Evolutionary conservation across 1,140 invertebrate genomes (phyloP).

Genomic region (Penaeus indicus): DNA sequence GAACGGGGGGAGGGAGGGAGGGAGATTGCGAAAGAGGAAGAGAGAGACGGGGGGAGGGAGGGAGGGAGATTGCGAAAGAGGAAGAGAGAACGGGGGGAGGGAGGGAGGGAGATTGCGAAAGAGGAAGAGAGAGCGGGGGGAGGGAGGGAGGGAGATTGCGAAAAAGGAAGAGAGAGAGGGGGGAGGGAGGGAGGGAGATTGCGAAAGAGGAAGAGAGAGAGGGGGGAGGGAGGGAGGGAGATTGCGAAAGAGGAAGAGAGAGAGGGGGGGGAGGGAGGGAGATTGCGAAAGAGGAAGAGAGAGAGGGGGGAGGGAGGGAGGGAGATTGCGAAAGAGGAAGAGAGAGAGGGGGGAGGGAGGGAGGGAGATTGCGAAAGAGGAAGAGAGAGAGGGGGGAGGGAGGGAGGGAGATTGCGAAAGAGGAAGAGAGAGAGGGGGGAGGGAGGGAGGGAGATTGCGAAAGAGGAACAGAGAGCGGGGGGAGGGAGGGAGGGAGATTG

Average conservation of each 20-base stretch:
- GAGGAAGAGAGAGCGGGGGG: no score
- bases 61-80: no score
- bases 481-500: constrained; percentile 66
- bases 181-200: no score
- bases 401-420: no score
- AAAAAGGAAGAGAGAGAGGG: constrained; percentile 82
- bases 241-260: no score
- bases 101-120: neutral
- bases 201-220: no score
- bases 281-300: neutral
- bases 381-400: no score
- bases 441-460: neutral
- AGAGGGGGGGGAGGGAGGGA: neutral
- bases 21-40: neutral
- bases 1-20: neutral
- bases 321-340: neutral
- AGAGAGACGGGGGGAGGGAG: neutral
- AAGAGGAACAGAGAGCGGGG: neutral
- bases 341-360: neutral
- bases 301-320: neutral
- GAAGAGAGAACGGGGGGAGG: no score
- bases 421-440: no score
- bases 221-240: no score
- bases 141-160: constrained; percentile 74
- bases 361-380: no score